These are phyloP conservation scores for Pseudococcus viburni DNA, from an alignment of 2,888 invertebrate species.

Conservation along the genomic window DNA sequence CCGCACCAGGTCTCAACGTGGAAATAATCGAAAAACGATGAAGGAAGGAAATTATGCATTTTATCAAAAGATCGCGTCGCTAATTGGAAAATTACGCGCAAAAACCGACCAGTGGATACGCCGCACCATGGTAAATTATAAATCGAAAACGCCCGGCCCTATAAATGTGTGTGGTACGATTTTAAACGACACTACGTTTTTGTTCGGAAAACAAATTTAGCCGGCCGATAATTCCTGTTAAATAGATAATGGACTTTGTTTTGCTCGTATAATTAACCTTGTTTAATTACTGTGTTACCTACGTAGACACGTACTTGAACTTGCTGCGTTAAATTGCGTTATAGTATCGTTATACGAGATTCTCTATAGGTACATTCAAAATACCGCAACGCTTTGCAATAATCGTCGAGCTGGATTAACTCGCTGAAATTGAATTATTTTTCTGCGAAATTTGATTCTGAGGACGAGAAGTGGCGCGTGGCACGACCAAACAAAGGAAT, in stretches of 20 bases:
- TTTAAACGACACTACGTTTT: conserved; percentile 17
- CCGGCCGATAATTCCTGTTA: conserved; percentile 15
- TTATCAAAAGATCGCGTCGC: neutral
- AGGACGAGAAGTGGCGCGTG: too few relatives aligned
- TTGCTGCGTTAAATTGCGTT: neutral
- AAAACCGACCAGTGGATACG: neutral
- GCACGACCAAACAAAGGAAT: too few relatives aligned
- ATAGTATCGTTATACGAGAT: too few relatives aligned
- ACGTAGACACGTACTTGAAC: neutral
- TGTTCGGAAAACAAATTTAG: neutral
- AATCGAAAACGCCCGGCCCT: neutral
- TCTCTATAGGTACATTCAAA: too few relatives aligned
- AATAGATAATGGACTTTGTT: conserved; percentile 45
- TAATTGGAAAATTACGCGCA: neutral
- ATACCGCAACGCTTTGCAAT: too few relatives aligned
- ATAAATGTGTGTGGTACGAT: neutral
- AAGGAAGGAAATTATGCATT: neutral
- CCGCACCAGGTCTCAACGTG: neutral
- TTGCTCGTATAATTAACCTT: conserved; percentile 35
- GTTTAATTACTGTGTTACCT: neutral
- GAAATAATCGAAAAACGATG: neutral
- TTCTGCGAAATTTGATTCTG: too few relatives aligned
- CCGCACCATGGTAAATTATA: neutral
- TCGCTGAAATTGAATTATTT: too few relatives aligned
- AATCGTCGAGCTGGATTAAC: too few relatives aligned